These are phyloP conservation scores for Leptonema lineaticorne DNA, from an alignment of 1,140 invertebrate genomes.

Conservation along the genomic window DNA sequence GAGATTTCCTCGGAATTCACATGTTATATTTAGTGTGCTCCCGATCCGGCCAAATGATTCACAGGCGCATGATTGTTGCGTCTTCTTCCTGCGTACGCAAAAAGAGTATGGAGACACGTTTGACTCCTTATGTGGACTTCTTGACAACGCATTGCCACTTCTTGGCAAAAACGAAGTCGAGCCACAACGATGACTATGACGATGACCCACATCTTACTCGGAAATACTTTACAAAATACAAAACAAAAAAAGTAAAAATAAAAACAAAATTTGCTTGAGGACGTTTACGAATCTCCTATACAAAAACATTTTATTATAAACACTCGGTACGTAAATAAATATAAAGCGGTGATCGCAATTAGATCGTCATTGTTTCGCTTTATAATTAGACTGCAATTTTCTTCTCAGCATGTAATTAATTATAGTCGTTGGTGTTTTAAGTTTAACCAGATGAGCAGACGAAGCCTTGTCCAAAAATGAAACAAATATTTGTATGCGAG, in stretches of 20 bases:
- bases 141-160: not conserved
- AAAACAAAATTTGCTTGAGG: too few species aligned
- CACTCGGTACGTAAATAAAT: too few species aligned
- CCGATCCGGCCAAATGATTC: slow-evolving; percentile 36
- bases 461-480: not conserved
- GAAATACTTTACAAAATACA: not conserved
- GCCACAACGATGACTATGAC: not conserved
- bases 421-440: too few species aligned
- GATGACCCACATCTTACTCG: not conserved
- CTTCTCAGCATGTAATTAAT: not conserved
- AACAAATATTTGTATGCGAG: not conserved
- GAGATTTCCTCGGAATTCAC: slow-evolving; percentile 40
- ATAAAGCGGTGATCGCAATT: too few species aligned
- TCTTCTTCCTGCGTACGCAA: too few species aligned
- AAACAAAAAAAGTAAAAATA: not conserved
- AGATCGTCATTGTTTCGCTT: too few species aligned
- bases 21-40: slow-evolving; percentile 34
- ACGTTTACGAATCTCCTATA: too few species aligned
- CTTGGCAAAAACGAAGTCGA: not conserved
- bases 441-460: not conserved
- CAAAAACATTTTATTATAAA: too few species aligned
- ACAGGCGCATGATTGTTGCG: slow-evolving; percentile 30
- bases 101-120: slow-evolving; percentile 25
- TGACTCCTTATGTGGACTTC: slow-evolving; percentile 40
- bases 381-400: too few species aligned